Evolutionary conservation across 2,888 invertebrate genomes (phyloP).

Genomic region (Lochmaea capreae): DNA sequence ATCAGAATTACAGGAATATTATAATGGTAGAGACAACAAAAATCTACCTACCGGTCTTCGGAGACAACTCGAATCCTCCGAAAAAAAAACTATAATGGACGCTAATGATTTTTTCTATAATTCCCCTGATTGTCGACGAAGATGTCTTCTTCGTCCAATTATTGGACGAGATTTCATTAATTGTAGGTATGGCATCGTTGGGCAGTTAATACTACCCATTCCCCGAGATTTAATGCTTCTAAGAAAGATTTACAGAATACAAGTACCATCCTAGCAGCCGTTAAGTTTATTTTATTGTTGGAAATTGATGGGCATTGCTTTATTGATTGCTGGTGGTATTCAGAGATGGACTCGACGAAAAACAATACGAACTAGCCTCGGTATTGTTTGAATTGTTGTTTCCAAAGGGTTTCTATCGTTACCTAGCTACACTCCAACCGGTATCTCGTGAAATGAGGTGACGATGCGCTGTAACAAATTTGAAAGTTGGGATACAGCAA

Average conservation of each 20-base stretch:
- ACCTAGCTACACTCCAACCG: no score
- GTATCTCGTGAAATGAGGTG: no score
- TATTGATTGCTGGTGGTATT: conserved; percentile 41
- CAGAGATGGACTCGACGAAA: conserved; percentile 7
- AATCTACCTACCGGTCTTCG: no score
- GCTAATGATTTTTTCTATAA: conserved; percentile 14
- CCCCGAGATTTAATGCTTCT: conserved; percentile 47
- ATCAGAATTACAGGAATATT: no score
- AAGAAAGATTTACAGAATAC: conserved; percentile 37
- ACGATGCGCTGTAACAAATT: no score
- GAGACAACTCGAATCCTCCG: no score
- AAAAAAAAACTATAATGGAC: not conserved
- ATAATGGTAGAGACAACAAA: no score
- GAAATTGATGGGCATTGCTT: conserved; percentile 46
- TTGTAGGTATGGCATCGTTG: conserved; percentile 43
- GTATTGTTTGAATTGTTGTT: no score
- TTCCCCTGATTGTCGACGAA: conserved; percentile 13
- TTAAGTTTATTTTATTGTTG: conserved; percentile 48
- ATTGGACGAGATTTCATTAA: conserved; percentile 48
- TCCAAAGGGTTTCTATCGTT: not conserved
- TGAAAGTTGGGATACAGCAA: no score
- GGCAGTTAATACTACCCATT: conserved; percentile 16
- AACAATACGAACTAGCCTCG: not conserved
- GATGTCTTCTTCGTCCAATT: conserved; percentile 42
- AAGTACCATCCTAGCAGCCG: conserved; percentile 14